phyloP scores from a whole-genome alignment of 1,140 invertebrate species.

The Diachasma alloeum region DNA sequence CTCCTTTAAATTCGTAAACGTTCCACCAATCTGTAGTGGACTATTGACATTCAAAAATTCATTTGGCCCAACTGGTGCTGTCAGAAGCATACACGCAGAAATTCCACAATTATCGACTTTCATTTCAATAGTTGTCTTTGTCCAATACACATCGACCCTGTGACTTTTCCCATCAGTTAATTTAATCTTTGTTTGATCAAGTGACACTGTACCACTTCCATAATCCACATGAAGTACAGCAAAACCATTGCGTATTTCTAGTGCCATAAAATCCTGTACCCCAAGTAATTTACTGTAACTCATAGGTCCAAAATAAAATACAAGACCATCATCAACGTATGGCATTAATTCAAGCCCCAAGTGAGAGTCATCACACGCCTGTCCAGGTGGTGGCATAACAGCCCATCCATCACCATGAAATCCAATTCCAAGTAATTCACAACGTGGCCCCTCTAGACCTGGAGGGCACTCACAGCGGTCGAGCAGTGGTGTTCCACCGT shows the following conservation, averaged over 20 bases:
- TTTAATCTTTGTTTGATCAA: slow-evolving; percentile 78
- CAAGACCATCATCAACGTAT: slow-evolving; percentile 76
- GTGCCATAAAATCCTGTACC: slow-evolving; percentile 87
- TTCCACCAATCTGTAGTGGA: slow-evolving; percentile 87
- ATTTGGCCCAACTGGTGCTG: slow-evolving; percentile 74
- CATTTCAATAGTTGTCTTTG: slow-evolving; percentile 75
- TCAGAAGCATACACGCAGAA: slow-evolving; percentile 76
- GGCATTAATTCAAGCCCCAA: slow-evolving; percentile 80
- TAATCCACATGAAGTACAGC: slow-evolving; percentile 89
- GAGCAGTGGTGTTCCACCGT: slow-evolving; percentile 74
- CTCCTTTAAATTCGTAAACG: slow-evolving; percentile 69
- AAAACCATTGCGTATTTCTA: slow-evolving; percentile 87
- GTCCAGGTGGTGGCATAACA: slow-evolving; percentile 81
- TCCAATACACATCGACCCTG: slow-evolving; percentile 81
- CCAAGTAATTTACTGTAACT: slow-evolving; percentile 68
- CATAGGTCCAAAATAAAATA: slow-evolving; percentile 93
- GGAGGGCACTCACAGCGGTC: slow-evolving; percentile 72
- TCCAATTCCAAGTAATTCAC: slow-evolving; percentile 86
- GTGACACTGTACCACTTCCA: slow-evolving; percentile 80
- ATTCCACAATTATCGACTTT: slow-evolving; percentile 79
- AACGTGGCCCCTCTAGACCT: slow-evolving; percentile 86
- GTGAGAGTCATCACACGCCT: slow-evolving; percentile 80
- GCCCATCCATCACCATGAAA: slow-evolving; percentile 90
- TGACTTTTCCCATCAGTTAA: slow-evolving; percentile 83
- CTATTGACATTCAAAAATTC: slow-evolving; percentile 88